Evolutionary conservation across 1,140 invertebrate genomes (phyloP).

Genomic region (Cataglyphis hispanica): DNA sequence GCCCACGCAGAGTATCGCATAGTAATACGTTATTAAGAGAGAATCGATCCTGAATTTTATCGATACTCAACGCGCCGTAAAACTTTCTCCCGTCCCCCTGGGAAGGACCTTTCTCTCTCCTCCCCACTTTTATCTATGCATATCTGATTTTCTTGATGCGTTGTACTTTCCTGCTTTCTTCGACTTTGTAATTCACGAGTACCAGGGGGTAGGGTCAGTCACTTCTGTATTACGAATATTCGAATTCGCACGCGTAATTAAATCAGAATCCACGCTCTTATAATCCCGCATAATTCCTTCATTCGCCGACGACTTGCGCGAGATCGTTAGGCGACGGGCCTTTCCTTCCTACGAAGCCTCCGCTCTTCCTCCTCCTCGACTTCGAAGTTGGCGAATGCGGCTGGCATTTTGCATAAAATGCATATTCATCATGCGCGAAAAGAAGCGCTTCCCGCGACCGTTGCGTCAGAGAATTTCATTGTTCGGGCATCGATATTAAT

Average conservation of each 20-base stretch:
- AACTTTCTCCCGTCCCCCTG: constrained; percentile 23
- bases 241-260: constrained; percentile 20
- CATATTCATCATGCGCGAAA: constrained; percentile 62
- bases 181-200: not conserved
- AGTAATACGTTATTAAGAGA: constrained; percentile 73
- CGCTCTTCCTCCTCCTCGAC: constrained; percentile 31
- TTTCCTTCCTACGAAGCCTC: constrained; percentile 29
- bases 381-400: constrained; percentile 43
- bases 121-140: not conserved
- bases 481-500: constrained; percentile 32
- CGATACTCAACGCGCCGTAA: constrained; percentile 54
- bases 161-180: not conserved
- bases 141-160: constrained; percentile 24
- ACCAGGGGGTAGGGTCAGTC: not conserved
- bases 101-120: not conserved
- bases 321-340: constrained; percentile 13
- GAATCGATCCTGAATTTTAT: constrained; percentile 74
- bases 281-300: constrained; percentile 48
- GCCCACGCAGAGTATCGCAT: constrained; percentile 62
- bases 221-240: constrained; percentile 7
- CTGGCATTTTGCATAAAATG: constrained; percentile 56
- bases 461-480: constrained; percentile 10
- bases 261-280: constrained; percentile 27
- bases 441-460: constrained; percentile 26
- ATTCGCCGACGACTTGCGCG: constrained; percentile 35